These are phyloP conservation scores for Mastomys coucha DNA, from an alignment of 2,113 vertebrate species.

Conservation along the genomic window DNA sequence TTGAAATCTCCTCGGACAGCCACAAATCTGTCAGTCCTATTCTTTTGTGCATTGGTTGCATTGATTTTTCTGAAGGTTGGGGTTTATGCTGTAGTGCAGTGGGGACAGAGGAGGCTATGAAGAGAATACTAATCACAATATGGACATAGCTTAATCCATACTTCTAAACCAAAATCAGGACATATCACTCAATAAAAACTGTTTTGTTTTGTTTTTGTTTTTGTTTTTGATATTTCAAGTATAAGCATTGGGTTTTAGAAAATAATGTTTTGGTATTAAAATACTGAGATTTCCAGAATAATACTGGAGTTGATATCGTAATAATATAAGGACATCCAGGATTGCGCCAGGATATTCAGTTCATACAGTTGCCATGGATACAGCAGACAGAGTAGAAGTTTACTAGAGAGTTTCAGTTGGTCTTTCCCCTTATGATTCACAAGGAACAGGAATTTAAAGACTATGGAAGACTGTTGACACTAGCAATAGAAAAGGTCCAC, in stretches of 20 bases:
- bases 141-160: not conserved
- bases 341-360: not conserved
- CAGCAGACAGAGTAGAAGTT: not conserved
- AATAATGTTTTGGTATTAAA: not conserved
- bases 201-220: no score
- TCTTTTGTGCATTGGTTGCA: not conserved
- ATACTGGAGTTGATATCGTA: not conserved
- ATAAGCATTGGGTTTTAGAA: not conserved
- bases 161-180: conserved; percentile 6
- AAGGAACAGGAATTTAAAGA: not conserved
- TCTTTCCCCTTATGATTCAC: not conserved
- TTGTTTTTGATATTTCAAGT: not conserved
- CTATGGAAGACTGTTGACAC: not conserved
- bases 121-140: not conserved
- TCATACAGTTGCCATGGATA: not conserved
- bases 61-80: conserved; percentile 51
- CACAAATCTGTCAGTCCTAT: not conserved
- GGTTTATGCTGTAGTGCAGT: not conserved
- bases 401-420: not conserved
- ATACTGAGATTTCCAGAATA: conserved; percentile 12
- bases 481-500: not conserved
- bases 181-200: not conserved
- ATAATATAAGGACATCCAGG: not conserved
- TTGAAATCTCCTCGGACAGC: conserved; percentile 32
- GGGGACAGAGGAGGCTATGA: not conserved